These are phyloP conservation scores for Oryzias javanicus DNA, from an alignment of 2,113 vertebrate genomes.

Conservation along the genomic window DNA sequence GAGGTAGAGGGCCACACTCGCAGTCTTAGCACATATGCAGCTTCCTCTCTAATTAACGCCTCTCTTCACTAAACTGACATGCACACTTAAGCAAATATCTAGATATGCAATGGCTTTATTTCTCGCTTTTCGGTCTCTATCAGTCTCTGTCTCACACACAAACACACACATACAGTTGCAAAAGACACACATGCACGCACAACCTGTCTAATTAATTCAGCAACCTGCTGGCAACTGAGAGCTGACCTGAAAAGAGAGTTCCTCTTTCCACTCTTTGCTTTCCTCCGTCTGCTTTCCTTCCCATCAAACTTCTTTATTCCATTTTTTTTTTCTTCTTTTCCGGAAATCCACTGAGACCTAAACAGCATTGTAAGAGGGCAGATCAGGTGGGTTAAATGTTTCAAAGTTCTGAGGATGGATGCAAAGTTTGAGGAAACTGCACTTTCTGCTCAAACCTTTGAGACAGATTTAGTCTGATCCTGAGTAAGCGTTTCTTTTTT, in stretches of 20 bases:
- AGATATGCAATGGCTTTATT: slow-evolving; percentile 13
- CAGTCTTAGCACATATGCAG: slow-evolving; percentile 12
- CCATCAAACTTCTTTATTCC: slow-evolving; percentile 48
- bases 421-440: slow-evolving; percentile 35
- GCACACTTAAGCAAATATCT: slow-evolving; percentile 11
- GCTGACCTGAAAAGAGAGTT: slow-evolving; percentile 53
- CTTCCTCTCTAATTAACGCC: slow-evolving; percentile 37
- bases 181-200: not conserved
- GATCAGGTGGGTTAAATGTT: too few species aligned
- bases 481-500: not conserved
- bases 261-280: slow-evolving; percentile 32
- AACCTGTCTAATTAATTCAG: slow-evolving; percentile 61
- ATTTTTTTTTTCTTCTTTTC: not conserved
- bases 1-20: slow-evolving; percentile 12
- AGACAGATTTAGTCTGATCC: not conserved
- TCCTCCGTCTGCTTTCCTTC: slow-evolving; percentile 45
- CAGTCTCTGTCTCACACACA: slow-evolving; percentile 1
- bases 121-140: not conserved
- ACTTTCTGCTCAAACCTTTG: slow-evolving; percentile 2
- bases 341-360: too few species aligned
- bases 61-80: slow-evolving; percentile 20
- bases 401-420: slow-evolving; percentile 42
- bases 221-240: slow-evolving; percentile 46
- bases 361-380: too few species aligned
- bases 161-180: slow-evolving; percentile 11